phyloP scores from a whole-genome alignment of 2,797 vertebrate species.

The Urocyon cinereoargenteus region DNA sequence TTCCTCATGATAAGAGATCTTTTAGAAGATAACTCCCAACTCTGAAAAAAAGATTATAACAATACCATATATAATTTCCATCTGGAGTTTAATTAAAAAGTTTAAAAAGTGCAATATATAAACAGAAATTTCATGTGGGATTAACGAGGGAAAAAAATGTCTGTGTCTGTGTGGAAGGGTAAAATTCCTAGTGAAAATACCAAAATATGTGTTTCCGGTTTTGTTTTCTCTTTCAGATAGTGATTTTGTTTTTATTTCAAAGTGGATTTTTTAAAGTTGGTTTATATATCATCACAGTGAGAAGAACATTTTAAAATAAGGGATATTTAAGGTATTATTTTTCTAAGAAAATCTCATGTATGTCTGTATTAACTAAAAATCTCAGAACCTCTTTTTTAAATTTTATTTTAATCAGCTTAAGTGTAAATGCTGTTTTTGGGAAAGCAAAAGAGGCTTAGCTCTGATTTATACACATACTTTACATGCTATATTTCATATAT shows the following conservation, averaged over 20 bases:
- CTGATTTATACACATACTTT: not conserved
- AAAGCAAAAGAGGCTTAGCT: not conserved
- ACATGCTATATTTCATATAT: not conserved
- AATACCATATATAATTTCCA: not conserved
- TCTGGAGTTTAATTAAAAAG: constrained; percentile 30
- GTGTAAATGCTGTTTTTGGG: not conserved
- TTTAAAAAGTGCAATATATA: not conserved
- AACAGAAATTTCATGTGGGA: not conserved
- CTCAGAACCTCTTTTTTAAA: not conserved
- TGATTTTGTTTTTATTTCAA: not conserved
- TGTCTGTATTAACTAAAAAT: not conserved
- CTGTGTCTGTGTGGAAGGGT: not conserved
- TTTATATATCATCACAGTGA: not conserved
- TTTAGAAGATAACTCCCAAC: constrained; percentile 9
- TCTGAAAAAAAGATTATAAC: not conserved
- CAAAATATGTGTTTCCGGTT: not conserved
- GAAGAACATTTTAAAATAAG: not conserved
- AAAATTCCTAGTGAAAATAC: not conserved
- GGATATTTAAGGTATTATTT: not conserved
- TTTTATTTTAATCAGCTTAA: not conserved
- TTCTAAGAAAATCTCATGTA: not conserved
- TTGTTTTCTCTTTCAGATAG: not conserved
- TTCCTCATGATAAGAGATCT: not conserved
- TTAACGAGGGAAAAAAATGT: not conserved
- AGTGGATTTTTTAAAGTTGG: not conserved